phyloP scores from a whole-genome alignment of 2,888 invertebrate genomes.

The Epinotia brunnichana region DNA sequence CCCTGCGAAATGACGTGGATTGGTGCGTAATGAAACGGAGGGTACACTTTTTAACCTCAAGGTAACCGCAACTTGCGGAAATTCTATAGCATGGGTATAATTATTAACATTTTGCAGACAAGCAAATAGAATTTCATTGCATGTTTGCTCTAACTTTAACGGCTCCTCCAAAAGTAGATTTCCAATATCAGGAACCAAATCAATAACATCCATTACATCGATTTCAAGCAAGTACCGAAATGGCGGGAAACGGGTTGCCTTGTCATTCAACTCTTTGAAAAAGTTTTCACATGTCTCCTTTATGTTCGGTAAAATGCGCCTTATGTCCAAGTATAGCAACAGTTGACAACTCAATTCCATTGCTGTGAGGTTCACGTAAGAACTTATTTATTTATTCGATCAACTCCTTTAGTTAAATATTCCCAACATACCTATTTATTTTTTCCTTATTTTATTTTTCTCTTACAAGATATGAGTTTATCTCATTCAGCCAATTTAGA shows the following conservation, averaged over 20 bases:
- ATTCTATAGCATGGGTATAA: constrained; percentile 52
- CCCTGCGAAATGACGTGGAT: constrained; percentile 57
- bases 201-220: constrained; percentile 69
- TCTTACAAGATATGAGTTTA: background rate
- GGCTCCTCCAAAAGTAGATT: constrained; percentile 68
- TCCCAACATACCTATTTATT: background rate
- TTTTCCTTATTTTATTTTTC: background rate
- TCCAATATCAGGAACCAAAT: constrained; percentile 62
- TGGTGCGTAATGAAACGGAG: constrained; percentile 51
- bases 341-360: constrained; percentile 66
- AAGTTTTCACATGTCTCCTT: constrained; percentile 61
- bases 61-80: constrained; percentile 63
- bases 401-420: background rate
- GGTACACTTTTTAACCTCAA: constrained; percentile 66
- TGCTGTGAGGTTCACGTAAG: constrained; percentile 39
- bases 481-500: background rate
- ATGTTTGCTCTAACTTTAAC: constrained; percentile 60
- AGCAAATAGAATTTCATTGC: constrained; percentile 68
- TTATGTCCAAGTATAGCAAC: constrained; percentile 72
- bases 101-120: constrained; percentile 60
- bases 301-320: constrained; percentile 62
- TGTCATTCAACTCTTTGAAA: constrained; percentile 58
- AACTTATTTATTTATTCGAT: background rate
- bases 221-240: constrained; percentile 65
- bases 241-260: constrained; percentile 64